Conservation (phyloP, 1,140 invertebrate species). For the Lysiphlebus fabarum region DNA sequence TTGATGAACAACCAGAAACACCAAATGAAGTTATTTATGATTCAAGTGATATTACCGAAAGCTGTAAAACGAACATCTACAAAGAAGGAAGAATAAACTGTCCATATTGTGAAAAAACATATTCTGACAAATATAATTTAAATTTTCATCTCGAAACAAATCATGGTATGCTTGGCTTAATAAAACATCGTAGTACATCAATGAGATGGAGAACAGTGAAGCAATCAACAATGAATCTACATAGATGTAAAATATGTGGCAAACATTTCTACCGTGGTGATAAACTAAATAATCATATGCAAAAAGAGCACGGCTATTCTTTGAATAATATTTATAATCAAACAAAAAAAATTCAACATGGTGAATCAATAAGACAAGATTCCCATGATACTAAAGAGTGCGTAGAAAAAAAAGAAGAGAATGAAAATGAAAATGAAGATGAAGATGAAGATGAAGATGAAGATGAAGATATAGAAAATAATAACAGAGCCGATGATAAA, state of each 20-base stretch:
- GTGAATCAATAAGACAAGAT: not conserved
- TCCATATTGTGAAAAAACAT: not conserved
- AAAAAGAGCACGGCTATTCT: not conserved
- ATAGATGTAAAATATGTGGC: slow-evolving; percentile 15
- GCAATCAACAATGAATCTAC: not conserved
- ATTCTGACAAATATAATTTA: slow-evolving; percentile 3
- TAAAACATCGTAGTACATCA: not conserved
- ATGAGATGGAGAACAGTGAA: not conserved
- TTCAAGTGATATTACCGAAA: too few relatives aligned
- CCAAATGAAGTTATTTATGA: not conserved
- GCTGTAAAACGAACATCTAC: too few relatives aligned
- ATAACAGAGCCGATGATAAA: not conserved
- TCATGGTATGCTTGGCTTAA: not conserved
- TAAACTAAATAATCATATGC: not conserved
- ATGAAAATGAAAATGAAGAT: not conserved
- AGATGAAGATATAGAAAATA: not conserved
- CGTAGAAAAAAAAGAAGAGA: not conserved
- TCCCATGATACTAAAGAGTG: not conserved
- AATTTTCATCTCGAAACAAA: slow-evolving; percentile 1
- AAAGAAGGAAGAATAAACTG: not conserved
- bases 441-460: not conserved
- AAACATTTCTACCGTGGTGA: slow-evolving; percentile 8
- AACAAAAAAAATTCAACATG: not conserved
- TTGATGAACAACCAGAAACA: not conserved
- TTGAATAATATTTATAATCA: not conserved